Evolutionary conservation across 2,888 invertebrate species (phyloP).

Genomic region (Cataglyphis cursor): DNA sequence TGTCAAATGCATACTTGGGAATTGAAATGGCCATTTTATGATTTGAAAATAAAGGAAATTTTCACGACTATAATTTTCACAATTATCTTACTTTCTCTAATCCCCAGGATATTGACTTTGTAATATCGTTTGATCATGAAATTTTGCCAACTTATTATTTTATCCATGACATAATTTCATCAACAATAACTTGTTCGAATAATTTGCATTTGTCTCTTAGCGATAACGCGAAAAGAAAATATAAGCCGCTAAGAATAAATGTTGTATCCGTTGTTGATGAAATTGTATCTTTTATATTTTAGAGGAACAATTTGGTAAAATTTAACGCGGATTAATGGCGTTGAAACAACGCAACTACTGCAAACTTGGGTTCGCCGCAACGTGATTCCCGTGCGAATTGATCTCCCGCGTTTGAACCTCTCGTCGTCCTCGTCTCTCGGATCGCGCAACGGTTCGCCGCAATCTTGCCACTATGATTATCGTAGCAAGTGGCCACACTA

Average conservation of each 20-base stretch:
- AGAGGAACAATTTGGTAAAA: conserved; percentile 15
- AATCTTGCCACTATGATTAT: conserved; percentile 63
- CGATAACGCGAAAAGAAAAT: not conserved
- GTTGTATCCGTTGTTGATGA: not conserved
- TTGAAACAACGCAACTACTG: conserved; percentile 24
- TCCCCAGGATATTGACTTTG: conserved; percentile 3
- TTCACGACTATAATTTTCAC: not conserved
- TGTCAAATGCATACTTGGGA: not conserved
- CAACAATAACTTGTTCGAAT: not conserved
- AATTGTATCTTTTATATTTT: not conserved
- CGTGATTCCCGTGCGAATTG: conserved; percentile 32
- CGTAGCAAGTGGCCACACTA: conserved; percentile 52
- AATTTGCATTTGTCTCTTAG: not conserved
- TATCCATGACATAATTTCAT: not conserved
- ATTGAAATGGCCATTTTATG: not conserved
- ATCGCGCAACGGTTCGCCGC: conserved; percentile 51
- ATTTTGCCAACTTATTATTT: conserved; percentile 4
- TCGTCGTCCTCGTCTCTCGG: conserved; percentile 33
- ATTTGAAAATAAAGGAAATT: not conserved
- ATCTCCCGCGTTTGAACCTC: conserved; percentile 35
- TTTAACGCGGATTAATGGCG: not conserved
- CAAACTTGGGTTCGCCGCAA: conserved; percentile 23
- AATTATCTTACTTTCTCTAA: not conserved
- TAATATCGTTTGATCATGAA: conserved; percentile 6
- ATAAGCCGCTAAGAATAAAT: not conserved